Evolutionary conservation across 2,888 invertebrate species (phyloP).

Genomic region (Lamproptera curius): DNA sequence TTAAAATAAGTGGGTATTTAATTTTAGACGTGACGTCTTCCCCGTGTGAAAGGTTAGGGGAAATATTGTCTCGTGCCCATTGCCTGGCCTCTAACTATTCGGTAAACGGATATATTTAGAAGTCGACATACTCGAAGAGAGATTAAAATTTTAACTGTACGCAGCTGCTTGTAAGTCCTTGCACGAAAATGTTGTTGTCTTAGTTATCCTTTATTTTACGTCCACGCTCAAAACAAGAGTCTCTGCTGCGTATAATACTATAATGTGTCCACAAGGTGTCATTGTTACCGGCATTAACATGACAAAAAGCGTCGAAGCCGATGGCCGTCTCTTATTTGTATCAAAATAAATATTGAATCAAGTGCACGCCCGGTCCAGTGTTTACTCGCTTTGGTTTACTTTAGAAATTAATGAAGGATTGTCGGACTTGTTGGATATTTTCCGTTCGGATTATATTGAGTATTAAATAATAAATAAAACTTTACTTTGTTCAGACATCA

Average conservation of each 20-base stretch:
- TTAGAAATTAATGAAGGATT: conserved; percentile 72
- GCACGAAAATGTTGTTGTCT: conserved; percentile 31
- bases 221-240: conserved; percentile 40
- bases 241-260: conserved; percentile 32
- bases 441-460: conserved; percentile 43
- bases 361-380: conserved; percentile 68
- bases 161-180: conserved; percentile 11
- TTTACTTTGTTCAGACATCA: no score
- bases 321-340: conserved; percentile 70
- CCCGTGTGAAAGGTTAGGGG: conserved; percentile 65
- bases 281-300: conserved; percentile 62
- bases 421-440: conserved; percentile 49
- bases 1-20: conserved; percentile 75
- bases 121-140: conserved; percentile 14
- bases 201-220: conserved; percentile 32
- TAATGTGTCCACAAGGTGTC: conserved; percentile 57
- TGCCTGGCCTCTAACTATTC: conserved; percentile 59
- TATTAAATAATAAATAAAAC: conserved; percentile 39
- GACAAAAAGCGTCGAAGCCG: conserved; percentile 60
- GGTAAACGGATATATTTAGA: conserved; percentile 46
- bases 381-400: conserved; percentile 59
- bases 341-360: conserved; percentile 73
- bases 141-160: conserved; percentile 14
- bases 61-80: conserved; percentile 66
- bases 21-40: conserved; percentile 73